Evolutionary conservation across 2,888 invertebrate species (phyloP).

Genomic region (Ochropacha duplaris): DNA sequence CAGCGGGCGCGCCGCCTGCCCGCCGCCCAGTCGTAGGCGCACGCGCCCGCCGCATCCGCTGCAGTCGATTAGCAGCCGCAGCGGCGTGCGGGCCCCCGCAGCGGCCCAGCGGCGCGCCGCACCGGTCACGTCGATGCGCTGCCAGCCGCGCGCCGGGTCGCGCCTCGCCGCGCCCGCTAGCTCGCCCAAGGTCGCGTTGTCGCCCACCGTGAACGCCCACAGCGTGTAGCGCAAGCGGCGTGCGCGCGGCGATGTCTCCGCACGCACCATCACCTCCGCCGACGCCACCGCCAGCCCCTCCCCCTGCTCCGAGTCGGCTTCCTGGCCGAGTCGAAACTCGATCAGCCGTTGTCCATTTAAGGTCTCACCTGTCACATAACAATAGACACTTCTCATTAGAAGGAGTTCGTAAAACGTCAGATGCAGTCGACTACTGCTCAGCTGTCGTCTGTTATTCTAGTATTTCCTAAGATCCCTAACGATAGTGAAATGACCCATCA

Average conservation of each 20-base stretch:
- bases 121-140: conserved; percentile 91
- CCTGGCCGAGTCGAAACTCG: conserved; percentile 90
- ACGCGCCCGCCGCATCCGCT: conserved; percentile 90
- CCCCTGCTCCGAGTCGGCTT: conserved; percentile 72
- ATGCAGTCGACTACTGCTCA: neutral
- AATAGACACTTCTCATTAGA: conserved; percentile 3
- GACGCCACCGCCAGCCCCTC: conserved; percentile 88
- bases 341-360: conserved; percentile 93
- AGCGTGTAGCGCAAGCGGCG: conserved; percentile 83
- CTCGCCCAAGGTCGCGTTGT: conserved; percentile 83
- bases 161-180: conserved; percentile 81
- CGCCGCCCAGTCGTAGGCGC: conserved; percentile 84
- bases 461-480: conserved; percentile 39
- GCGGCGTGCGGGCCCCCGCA: conserved; percentile 75
- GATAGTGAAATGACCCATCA: conserved; percentile 63
- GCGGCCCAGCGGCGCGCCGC: conserved; percentile 89
- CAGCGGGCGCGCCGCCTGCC: conserved; percentile 89
- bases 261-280: conserved; percentile 90
- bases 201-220: conserved; percentile 88
- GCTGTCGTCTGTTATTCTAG: neutral
- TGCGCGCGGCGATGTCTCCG: conserved; percentile 57
- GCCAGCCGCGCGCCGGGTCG: conserved; percentile 88
- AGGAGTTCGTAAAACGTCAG: neutral
- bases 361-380: conserved; percentile 85
- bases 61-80: conserved; percentile 92